These are phyloP conservation scores for Dinoponera quadriceps DNA, from an alignment of 1,140 invertebrate species.

Conservation along the genomic window DNA sequence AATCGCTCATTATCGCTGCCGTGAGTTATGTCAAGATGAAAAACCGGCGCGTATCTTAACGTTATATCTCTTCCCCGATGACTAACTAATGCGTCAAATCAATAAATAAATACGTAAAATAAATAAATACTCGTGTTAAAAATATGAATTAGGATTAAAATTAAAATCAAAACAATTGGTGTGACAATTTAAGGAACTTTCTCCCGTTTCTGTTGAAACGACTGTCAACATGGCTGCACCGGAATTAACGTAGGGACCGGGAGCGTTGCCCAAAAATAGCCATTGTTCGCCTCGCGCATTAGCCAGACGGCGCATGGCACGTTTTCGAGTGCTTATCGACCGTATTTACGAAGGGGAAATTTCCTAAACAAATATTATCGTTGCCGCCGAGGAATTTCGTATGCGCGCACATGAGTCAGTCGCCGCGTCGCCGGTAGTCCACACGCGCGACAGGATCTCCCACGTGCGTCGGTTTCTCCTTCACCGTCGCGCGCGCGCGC, in stretches of 20 bases:
- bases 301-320: background rate
- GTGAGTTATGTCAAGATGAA: too few species aligned
- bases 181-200: background rate
- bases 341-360: constrained; percentile 51
- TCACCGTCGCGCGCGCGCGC: constrained; percentile 36
- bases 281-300: constrained; percentile 12
- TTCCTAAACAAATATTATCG: constrained; percentile 56
- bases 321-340: constrained; percentile 40
- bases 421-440: constrained; percentile 43
- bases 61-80: too few species aligned
- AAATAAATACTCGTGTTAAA: too few species aligned
- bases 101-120: too few species aligned
- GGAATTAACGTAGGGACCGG: background rate
- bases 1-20: background rate
- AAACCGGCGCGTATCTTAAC: too few species aligned
- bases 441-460: constrained; percentile 50
- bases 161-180: too few species aligned
- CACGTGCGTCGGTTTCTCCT: constrained; percentile 68
- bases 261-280: constrained; percentile 24
- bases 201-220: background rate
- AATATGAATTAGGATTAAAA: too few species aligned
- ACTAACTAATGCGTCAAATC: too few species aligned
- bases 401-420: constrained; percentile 54
- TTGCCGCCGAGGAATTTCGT: constrained; percentile 44
- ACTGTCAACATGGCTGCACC: background rate